Evolutionary conservation across 2,797 vertebrate species (phyloP).

Genomic region (Myripristis murdjan): DNA sequence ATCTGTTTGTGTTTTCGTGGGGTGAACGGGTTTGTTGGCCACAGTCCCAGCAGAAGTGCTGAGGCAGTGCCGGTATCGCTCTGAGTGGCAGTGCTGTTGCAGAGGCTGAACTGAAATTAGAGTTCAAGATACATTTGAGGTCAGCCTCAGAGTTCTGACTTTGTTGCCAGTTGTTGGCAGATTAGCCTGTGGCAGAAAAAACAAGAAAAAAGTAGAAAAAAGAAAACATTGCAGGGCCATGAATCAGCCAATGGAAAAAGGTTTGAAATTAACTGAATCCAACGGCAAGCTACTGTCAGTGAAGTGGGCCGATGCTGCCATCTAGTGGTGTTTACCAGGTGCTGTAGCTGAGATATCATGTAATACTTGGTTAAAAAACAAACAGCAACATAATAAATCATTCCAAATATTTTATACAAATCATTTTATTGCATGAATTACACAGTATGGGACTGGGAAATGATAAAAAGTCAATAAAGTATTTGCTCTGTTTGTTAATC

Average conservation of each 20-base stretch:
- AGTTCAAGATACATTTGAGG: conserved; percentile 39
- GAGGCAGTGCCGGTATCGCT: conserved; percentile 66
- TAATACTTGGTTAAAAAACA: neutral
- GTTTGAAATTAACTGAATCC: conserved; percentile 1
- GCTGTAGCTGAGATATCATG: conserved; percentile 6
- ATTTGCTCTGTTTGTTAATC: conserved; percentile 61
- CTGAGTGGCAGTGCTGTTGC: conserved; percentile 55
- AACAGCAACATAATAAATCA: neutral
- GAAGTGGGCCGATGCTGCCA: conserved; percentile 53
- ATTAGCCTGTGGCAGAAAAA: conserved; percentile 18
- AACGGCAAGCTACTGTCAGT: neutral
- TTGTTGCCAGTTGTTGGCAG: conserved; percentile 33
- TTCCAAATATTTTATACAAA: conserved; percentile 71
- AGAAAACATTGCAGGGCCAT: neutral
- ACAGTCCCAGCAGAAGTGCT: conserved; percentile 78
- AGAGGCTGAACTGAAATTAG: conserved; percentile 55
- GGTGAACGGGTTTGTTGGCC: conserved; percentile 83
- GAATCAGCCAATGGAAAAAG: conserved; percentile 13
- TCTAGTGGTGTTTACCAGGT: conserved; percentile 39
- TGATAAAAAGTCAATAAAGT: conserved; percentile 47
- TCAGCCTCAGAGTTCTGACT: conserved; percentile 28
- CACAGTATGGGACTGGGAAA: conserved; percentile 69
- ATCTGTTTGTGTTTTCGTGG: conserved; percentile 80
- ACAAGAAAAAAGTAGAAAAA: no score
- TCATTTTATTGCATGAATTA: conserved; percentile 83